Evolutionary conservation across 2,113 vertebrate genomes (phyloP).

Genomic region (Phrynosoma platyrhinos): DNA sequence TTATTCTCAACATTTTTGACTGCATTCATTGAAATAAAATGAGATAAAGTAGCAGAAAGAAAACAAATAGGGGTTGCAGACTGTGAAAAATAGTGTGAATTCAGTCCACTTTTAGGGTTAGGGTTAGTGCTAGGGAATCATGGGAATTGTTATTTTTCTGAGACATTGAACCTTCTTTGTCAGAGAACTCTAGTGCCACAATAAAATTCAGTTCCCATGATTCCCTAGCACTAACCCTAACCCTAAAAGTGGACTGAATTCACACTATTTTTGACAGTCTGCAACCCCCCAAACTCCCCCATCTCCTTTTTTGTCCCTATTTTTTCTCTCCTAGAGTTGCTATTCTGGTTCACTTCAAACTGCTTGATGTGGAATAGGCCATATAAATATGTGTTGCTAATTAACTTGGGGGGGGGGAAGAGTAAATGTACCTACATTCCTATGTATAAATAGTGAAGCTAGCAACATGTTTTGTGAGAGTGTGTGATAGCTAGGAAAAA

Average conservation of each 20-base stretch:
- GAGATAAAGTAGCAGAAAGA: constrained; percentile 75
- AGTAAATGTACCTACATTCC: fast-evolving
- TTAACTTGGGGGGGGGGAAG: background rate
- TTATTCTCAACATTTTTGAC: constrained; percentile 67
- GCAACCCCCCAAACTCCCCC: no score
- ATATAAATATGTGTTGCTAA: background rate
- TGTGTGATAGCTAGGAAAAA: constrained; percentile 3
- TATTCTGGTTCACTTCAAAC: constrained; percentile 26
- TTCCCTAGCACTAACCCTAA: no score
- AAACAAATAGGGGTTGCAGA: no score
- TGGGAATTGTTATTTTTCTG: no score
- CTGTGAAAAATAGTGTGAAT: no score
- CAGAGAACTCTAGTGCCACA: no score
- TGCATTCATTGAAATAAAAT: constrained; percentile 68
- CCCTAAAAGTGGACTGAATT: no score
- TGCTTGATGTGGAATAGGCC: background rate
- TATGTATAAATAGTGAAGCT: background rate
- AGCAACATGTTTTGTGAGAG: background rate
- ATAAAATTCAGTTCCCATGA: no score
- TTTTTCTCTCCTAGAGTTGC: constrained; percentile 27
- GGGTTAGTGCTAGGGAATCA: no score
- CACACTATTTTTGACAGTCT: no score
- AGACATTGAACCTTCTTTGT: no score
- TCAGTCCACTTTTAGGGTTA: no score
- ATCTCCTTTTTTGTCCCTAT: constrained; percentile 14